Conservation (phyloP, 2,888 invertebrate species). For the Apamea crenata region DNA sequence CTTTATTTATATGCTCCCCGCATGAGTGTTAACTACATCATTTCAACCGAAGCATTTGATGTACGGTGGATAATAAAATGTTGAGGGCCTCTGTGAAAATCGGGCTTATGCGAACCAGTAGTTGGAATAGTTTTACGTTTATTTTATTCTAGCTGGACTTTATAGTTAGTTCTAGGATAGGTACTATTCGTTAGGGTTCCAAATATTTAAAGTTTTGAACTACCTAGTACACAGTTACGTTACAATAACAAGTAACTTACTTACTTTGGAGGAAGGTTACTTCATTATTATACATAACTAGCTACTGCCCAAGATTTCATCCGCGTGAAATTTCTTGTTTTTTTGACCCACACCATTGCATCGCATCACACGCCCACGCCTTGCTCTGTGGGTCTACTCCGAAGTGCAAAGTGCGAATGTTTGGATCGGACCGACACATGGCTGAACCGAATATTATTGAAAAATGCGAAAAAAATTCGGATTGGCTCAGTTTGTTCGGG, state of each 20-base stretch:
- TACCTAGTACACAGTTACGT: no score
- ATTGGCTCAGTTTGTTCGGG: no score
- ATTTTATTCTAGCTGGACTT: slow-evolving; percentile 27
- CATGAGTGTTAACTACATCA: slow-evolving; percentile 57
- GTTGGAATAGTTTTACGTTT: slow-evolving; percentile 24
- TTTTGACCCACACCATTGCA: neutral
- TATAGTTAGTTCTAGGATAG: neutral
- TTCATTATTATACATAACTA: neutral
- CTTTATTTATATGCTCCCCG: slow-evolving; percentile 49
- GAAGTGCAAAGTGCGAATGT: no score
- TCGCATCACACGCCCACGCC: neutral
- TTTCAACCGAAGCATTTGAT: slow-evolving; percentile 58
- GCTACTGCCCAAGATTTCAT: neutral
- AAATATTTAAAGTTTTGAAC: neutral
- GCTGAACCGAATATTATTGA: no score
- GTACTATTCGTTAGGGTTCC: neutral
- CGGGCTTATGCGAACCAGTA: slow-evolving; percentile 15
- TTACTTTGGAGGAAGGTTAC: neutral
- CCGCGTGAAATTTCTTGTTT: no score
- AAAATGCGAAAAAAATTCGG: no score
- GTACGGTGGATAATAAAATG: slow-evolving; percentile 54
- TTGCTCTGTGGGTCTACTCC: no score
- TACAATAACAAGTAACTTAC: neutral
- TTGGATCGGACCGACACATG: no score
- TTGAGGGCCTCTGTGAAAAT: slow-evolving; percentile 41